These are phyloP conservation scores for Sebastes diploproa DNA, from an alignment of 2,797 vertebrate genomes.

Conservation along the genomic window DNA sequence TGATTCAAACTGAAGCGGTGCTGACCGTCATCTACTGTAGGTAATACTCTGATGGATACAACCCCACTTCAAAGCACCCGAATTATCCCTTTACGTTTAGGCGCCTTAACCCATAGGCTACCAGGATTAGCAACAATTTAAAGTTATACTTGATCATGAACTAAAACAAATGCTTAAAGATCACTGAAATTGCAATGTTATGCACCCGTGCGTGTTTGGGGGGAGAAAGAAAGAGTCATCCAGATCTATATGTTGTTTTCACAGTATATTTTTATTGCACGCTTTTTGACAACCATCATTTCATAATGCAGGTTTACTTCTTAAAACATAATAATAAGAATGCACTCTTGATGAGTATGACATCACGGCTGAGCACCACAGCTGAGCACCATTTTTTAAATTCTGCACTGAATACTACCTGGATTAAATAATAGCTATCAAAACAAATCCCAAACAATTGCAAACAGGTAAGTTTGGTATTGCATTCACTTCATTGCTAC, in stretches of 20 bases:
- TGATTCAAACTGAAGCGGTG: too few relatives aligned
- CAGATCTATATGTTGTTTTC: neutral
- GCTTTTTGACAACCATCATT: constrained; percentile 26
- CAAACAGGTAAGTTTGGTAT: neutral
- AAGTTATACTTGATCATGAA: neutral
- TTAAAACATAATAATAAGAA: constrained; percentile 14
- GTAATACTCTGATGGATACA: too few relatives aligned
- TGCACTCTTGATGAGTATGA: constrained; percentile 10
- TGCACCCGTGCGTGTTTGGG: neutral
- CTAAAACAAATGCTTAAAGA: neutral
- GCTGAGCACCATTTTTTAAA: constrained; percentile 43
- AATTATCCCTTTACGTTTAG: neutral
- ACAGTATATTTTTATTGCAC: constrained; percentile 53
- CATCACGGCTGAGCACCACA: neutral
- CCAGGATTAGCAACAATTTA: neutral
- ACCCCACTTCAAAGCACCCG: too few relatives aligned
- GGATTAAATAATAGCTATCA: constrained; percentile 19
- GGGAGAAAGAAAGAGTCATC: neutral
- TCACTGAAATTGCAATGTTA: neutral
- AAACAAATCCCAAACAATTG: neutral
- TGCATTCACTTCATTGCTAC: constrained; percentile 12
- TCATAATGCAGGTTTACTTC: constrained; percentile 18
- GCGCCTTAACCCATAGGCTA: neutral
- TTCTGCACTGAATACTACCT: neutral
- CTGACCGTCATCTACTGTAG: too few relatives aligned